Conservation (phyloP, 2,797 vertebrate genomes). For the Sciurus vulgaris region DNA sequence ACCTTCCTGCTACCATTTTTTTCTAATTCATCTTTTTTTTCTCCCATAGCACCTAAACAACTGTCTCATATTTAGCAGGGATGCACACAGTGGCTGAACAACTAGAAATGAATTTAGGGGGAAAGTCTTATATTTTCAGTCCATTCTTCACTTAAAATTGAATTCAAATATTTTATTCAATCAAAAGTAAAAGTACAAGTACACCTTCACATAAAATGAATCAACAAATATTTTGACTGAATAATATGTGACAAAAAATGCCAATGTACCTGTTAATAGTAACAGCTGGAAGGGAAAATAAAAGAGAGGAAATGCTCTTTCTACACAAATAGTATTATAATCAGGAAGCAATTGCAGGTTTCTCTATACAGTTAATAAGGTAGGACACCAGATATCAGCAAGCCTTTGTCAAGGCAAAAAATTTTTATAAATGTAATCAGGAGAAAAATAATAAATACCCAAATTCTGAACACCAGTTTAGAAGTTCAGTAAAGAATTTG, state of each 20-base stretch:
- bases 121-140: constrained; percentile 23
- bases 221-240: constrained; percentile 35
- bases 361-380: constrained; percentile 66
- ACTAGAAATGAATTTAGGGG: constrained; percentile 13
- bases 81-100: constrained; percentile 31
- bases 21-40: constrained; percentile 46
- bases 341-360: constrained; percentile 25
- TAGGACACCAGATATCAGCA: constrained; percentile 60
- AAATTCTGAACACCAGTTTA: constrained; percentile 70
- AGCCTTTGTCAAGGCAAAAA: constrained; percentile 67
- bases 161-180: constrained; percentile 55
- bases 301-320: neutral
- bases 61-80: neutral
- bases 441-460: constrained; percentile 56
- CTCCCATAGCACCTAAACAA: constrained; percentile 14
- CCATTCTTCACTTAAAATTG: constrained; percentile 41
- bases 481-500: constrained; percentile 76
- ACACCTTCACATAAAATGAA: constrained; percentile 46
- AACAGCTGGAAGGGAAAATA: constrained; percentile 36
- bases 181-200: neutral
- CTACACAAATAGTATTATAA: neutral
- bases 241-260: constrained; percentile 46
- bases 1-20: constrained; percentile 38
- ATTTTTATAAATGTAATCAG: constrained; percentile 56
- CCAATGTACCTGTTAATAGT: constrained; percentile 15